Conservation (phyloP, 2,113 vertebrate species). For the Xiphophorus maculatus region DNA sequence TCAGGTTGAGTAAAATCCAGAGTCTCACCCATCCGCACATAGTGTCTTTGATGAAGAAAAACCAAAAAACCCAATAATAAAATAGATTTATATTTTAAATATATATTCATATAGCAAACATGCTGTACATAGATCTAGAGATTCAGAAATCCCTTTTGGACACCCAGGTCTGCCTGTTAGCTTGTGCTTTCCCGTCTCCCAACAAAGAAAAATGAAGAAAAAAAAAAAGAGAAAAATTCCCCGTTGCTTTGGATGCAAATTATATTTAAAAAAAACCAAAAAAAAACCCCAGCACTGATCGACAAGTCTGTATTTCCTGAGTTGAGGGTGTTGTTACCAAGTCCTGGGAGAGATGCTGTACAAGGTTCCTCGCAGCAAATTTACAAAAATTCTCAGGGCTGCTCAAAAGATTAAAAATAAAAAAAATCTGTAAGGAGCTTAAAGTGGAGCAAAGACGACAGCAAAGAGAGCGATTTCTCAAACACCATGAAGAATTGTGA, state of each 20-base stretch:
- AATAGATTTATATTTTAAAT: constrained; percentile 85
- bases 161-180: constrained; percentile 72
- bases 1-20: constrained; percentile 50
- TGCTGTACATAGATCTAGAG: constrained; percentile 79
- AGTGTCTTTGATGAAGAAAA: constrained; percentile 75
- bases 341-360: constrained; percentile 28
- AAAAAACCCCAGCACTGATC: constrained; percentile 55
- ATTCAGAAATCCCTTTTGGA: constrained; percentile 77
- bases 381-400: background rate
- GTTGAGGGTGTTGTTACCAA: constrained; percentile 51
- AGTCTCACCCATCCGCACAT: constrained; percentile 67
- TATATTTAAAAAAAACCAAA: constrained; percentile 5
- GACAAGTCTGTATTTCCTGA: constrained; percentile 65
- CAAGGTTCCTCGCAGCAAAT: constrained; percentile 13
- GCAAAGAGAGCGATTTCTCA: background rate
- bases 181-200: constrained; percentile 80
- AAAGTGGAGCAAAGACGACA: background rate
- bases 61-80: constrained; percentile 79
- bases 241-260: constrained; percentile 61
- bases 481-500: constrained; percentile 23
- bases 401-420: background rate
- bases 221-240: constrained; percentile 23
- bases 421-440: constrained; percentile 5
- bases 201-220: constrained; percentile 26
- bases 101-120: constrained; percentile 83